A percentile compares a stretch with the other conserved stretches of the same genome.
These are phyloP conservation scores for Limnephilus auricula DNA, from an alignment of 2,888 invertebrate genomes.

Conservation along the genomic window DNA sequence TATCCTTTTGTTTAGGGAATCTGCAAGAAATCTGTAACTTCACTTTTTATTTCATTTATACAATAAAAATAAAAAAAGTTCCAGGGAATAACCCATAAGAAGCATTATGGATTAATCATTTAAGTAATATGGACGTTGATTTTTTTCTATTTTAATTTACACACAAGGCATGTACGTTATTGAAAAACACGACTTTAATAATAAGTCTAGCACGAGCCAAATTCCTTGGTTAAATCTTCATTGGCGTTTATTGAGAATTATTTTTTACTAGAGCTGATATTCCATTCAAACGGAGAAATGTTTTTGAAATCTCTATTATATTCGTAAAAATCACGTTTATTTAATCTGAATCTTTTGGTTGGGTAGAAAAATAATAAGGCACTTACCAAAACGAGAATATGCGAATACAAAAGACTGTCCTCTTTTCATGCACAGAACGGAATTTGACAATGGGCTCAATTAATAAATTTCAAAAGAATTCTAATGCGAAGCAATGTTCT, in stretches of 20 bases:
- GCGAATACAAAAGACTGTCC: constrained; percentile 23
- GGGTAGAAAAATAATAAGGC: constrained; percentile 24
- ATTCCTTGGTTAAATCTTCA: neutral
- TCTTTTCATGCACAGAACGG: constrained; percentile 4
- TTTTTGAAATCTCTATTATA: neutral
- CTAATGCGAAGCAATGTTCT: constrained; percentile 17
- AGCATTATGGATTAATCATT: no score
- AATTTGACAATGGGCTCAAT: constrained; percentile 29
- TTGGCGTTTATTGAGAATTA: neutral
- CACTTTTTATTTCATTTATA: no score
- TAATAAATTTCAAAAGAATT: constrained; percentile 12
- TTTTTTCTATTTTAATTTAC: no score
- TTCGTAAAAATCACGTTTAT: neutral
- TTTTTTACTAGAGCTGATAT: neutral
- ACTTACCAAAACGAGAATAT: constrained; percentile 30
- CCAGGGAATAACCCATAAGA: no score
- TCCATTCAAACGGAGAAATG: neutral
- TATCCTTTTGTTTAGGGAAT: no score
- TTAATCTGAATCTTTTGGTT: neutral
- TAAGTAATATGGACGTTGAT: no score
- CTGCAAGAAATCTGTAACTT: no score
- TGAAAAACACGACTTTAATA: no score
- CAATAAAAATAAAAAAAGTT: no score
- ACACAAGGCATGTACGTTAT: no score
- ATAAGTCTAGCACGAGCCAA: no score